Evolutionary conservation across 2,113 vertebrate species (phyloP).

Genomic region (Cariama cristata): DNA sequence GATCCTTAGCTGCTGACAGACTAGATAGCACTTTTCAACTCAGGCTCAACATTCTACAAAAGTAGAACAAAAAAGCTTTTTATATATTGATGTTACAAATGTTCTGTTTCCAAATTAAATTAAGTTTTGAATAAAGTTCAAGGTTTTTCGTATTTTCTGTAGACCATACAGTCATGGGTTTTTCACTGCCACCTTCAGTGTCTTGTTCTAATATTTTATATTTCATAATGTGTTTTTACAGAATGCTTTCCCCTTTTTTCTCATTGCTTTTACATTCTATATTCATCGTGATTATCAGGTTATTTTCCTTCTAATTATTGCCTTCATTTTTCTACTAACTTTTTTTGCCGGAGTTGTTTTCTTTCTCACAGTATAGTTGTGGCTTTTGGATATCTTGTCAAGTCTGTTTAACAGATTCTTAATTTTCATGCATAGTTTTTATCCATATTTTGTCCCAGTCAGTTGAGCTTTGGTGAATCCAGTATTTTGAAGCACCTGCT

Average conservation of each 20-base stretch:
- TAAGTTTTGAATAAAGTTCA: background rate
- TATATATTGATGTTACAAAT: background rate
- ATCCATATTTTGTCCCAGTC: background rate
- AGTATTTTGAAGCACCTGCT: background rate
- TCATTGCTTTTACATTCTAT: background rate
- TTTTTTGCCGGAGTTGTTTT: background rate
- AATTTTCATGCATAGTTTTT: background rate
- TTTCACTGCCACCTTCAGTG: background rate
- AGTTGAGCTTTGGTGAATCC: background rate
- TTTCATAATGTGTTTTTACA: background rate
- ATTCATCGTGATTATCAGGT: background rate
- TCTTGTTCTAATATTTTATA: background rate
- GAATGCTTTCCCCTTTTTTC: background rate
- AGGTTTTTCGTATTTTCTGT: background rate
- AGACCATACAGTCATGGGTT: background rate
- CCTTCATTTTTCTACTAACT: background rate
- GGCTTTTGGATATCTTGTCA: background rate
- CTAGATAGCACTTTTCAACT: background rate
- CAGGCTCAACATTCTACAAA: background rate
- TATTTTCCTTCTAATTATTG: background rate
- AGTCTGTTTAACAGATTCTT: background rate
- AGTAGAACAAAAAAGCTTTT: background rate
- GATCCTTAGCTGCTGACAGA: background rate
- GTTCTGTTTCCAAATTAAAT: background rate
- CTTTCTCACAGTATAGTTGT: background rate